phyloP scores from a whole-genome alignment of 2,888 invertebrate species.

The Clanis bilineata region DNA sequence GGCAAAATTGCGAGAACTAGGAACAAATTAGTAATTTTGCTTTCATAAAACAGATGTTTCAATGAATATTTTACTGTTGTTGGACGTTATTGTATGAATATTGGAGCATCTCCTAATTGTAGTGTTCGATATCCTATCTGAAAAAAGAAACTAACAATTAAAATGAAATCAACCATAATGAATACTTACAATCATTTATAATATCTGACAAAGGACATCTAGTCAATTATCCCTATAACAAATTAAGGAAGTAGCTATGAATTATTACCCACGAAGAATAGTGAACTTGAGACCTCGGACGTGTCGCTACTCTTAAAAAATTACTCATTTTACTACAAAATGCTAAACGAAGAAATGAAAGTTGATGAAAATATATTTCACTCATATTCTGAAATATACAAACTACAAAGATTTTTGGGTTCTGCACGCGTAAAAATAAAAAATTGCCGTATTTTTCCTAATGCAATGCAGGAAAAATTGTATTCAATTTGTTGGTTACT shows the following conservation, averaged over 20 bases:
- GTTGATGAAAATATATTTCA: constrained; percentile 34
- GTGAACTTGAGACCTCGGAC: too few species aligned
- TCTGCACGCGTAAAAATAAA: constrained; percentile 33
- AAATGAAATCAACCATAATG: neutral
- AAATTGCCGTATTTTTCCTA: constrained; percentile 26
- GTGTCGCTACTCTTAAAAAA: neutral
- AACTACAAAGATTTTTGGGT: constrained; percentile 34
- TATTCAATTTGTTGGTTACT: constrained; percentile 36
- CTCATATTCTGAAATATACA: constrained; percentile 35
- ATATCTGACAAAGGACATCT: neutral
- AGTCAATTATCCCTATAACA: neutral
- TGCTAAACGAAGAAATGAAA: neutral
- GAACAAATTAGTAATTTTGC: too few species aligned
- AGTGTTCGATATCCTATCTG: neutral
- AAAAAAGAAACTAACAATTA: too few species aligned
- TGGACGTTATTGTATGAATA: too few species aligned
- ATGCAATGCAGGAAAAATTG: constrained; percentile 30
- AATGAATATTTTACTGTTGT: too few species aligned
- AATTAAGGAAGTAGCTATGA: neutral
- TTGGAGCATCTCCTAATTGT: too few species aligned
- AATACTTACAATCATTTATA: neutral
- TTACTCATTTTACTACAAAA: constrained; percentile 11
- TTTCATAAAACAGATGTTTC: too few species aligned
- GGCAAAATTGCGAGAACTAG: too few species aligned
- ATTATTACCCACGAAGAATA: too few species aligned